A percentile compares a stretch with the other conserved stretches of the same genome.
Conservation (phyloP, 1,140 invertebrate species). For the Coenobita brevimanus region DNA sequence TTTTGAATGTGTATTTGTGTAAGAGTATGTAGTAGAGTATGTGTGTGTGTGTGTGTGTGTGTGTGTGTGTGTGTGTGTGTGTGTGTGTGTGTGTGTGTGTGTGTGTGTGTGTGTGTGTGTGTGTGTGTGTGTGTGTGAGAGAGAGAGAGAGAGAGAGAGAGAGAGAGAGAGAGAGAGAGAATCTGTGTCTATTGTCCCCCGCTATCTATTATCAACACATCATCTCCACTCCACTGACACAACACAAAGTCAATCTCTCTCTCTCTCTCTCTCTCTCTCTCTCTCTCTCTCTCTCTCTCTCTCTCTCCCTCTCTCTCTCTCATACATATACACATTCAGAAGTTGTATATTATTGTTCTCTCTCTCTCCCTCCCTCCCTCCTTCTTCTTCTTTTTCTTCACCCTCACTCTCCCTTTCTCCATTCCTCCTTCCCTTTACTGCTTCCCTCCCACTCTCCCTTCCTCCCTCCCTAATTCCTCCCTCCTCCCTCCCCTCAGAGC, state of each 20-base stretch:
- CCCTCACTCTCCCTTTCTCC: too few relatives aligned
- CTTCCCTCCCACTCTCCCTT: too few relatives aligned
- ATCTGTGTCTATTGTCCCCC: not conserved
- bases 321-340: not conserved
- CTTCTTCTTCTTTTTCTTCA: too few relatives aligned
- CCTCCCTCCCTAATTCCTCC: too few relatives aligned
- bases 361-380: too few relatives aligned
- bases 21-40: not conserved
- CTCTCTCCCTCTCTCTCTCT: constrained; percentile 1
- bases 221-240: not conserved
- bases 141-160: constrained; percentile 8
- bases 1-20: not conserved
- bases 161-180: constrained; percentile 5
- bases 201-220: not conserved
- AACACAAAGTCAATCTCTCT: not conserved
- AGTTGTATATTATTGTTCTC: too few relatives aligned
- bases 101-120: not conserved
- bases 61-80: not conserved
- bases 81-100: not conserved
- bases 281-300: not conserved
- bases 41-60: not conserved
- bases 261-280: not conserved
- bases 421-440: too few relatives aligned
- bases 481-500: too few relatives aligned
- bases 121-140: not conserved